Conservation (phyloP, 1,140 invertebrate genomes). For the Lasioglossum baleicum region DNA sequence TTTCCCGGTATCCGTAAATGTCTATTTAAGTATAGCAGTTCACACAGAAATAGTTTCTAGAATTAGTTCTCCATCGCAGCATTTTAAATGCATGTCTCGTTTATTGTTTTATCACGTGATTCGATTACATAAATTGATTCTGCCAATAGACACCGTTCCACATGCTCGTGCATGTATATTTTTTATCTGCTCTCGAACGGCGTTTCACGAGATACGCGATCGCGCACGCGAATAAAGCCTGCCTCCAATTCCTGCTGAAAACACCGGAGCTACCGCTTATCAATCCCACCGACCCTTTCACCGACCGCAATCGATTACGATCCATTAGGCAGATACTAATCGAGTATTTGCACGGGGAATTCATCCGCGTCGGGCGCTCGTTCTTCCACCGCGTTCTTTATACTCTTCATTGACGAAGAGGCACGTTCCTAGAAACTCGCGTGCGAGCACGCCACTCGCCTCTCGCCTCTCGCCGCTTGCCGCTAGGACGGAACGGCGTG, state of each 20-base stretch:
- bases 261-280: neutral
- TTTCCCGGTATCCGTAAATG: too few relatives aligned
- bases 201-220: neutral
- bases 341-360: slow-evolving; percentile 6
- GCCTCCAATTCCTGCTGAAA: neutral
- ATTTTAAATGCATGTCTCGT: neutral
- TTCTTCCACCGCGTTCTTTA: neutral
- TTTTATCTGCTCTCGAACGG: neutral
- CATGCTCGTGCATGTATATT: neutral
- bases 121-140: neutral
- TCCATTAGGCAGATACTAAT: slow-evolving; percentile 32
- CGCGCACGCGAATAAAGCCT: neutral
- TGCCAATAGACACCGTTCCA: neutral
- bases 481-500: neutral
- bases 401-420: slow-evolving; percentile 3
- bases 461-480: too few relatives aligned
- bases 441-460: neutral
- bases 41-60: neutral
- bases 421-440: slow-evolving; percentile 1
- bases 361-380: neutral
- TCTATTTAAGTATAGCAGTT: too few relatives aligned
- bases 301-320: slow-evolving; percentile 22
- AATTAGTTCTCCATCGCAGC: neutral
- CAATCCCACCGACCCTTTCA: neutral
- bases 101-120: neutral